Conservation (phyloP, 2,888 invertebrate genomes). For the Drosophila testacea region DNA sequence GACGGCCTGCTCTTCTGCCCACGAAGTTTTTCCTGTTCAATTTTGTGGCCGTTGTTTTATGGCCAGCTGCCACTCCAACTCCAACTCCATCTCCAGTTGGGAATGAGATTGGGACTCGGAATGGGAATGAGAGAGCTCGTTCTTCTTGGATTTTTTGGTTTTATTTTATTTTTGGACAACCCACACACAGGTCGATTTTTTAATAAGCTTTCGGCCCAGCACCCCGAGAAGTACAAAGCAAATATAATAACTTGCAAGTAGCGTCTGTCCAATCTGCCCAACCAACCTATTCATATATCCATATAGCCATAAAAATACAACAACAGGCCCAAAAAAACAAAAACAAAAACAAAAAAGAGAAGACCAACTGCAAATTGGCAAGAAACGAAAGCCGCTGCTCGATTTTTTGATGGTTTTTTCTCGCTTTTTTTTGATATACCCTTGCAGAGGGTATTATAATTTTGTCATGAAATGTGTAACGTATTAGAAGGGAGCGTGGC, state of each 20-base stretch:
- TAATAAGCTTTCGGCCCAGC: conserved; percentile 70
- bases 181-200: conserved; percentile 51
- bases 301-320: conserved; percentile 18
- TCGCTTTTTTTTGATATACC: background rate
- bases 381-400: conserved; percentile 49
- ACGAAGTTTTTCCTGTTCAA: conserved; percentile 67
- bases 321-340: conserved; percentile 9
- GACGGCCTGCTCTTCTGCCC: conserved; percentile 43
- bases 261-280: conserved; percentile 56
- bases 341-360: conserved; percentile 17
- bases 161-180: conserved; percentile 24
- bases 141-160: conserved; percentile 44
- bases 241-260: conserved; percentile 81
- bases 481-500: background rate
- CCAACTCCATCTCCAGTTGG: background rate
- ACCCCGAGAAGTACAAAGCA: conserved; percentile 77
- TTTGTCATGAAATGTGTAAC: background rate
- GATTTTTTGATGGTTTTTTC: conserved; percentile 40
- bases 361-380: conserved; percentile 49
- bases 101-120: background rate
- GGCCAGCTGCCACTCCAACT: conserved; percentile 50
- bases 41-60: conserved; percentile 78
- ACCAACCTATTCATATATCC: conserved; percentile 26
- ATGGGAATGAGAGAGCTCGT: background rate
- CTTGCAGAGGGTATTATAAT: background rate